phyloP scores from a whole-genome alignment of 2,797 vertebrate genomes.

The Discoglossus pictus region DNA sequence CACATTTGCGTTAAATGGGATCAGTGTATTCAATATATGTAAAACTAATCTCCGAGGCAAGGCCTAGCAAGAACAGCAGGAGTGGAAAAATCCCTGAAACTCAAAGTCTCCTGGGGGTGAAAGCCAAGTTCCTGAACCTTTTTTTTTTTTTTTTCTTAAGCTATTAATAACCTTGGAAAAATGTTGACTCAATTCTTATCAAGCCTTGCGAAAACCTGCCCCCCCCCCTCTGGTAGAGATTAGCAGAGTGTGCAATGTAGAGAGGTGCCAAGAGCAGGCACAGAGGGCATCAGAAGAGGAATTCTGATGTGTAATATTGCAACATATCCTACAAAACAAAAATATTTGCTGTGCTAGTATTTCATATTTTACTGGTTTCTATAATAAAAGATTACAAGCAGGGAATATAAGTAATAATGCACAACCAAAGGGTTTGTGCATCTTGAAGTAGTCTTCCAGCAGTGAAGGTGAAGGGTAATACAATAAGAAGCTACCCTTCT shows the following conservation, averaged over 20 bases:
- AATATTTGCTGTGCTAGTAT: no score
- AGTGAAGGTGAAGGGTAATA: no score
- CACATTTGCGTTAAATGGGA: no score
- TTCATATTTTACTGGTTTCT: not conserved
- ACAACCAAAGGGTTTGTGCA: no score
- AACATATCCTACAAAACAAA: no score
- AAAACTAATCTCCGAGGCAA: not conserved
- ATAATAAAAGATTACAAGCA: no score
- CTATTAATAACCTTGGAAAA: conserved; percentile 11
- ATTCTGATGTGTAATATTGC: no score
- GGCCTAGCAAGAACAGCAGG: not conserved
- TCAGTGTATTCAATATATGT: no score
- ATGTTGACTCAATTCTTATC: conserved; percentile 32
- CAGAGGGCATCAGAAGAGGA: not conserved
- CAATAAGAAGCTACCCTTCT: no score
- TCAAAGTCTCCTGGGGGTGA: conserved; percentile 1
- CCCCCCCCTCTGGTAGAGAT: not conserved
- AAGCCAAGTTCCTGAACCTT: conserved; percentile 2
- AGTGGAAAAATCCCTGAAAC: conserved; percentile 21
- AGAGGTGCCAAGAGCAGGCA: not conserved
- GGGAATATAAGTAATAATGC: no score
- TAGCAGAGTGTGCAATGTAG: not conserved
- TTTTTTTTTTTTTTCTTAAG: conserved; percentile 1
- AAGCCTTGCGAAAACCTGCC: conserved; percentile 12
- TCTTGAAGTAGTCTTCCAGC: no score